Evolutionary conservation across 2,113 vertebrate species (phyloP), one percentile per base, ranked within the genome.

Genomic region (Colaptes auratus): DNA sequence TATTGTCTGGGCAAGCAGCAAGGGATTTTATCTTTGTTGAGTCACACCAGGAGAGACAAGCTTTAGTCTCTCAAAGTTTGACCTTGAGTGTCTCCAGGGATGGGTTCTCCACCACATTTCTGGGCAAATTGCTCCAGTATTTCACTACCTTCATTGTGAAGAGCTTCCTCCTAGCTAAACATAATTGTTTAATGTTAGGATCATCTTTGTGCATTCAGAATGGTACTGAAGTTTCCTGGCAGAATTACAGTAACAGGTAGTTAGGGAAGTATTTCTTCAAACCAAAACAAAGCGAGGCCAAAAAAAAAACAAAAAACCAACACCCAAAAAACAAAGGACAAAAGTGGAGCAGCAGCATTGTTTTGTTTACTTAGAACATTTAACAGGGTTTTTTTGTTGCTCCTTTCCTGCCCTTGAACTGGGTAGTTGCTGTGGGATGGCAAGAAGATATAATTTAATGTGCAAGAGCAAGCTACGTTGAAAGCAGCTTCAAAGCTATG

Each of bases 401-500:
- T 82, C 20, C 42, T 91, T 59, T 75, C 85, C 56, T 83, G n/a
- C 44, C 70, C 59, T 95, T 75, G 55, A 95, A 52, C 71, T 61
- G 20, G 55, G 59, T 96, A 58, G 82, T 63, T 83, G 81, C 58
- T 60, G 69, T 44, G 48, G 66, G 95, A 88, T 92, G 88, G 17
- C 46, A 92, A 39, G 89, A 84, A 93, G 69, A 76, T 89, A 66
- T 89, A 95, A 97, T 97, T 95, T 95, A 91, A 96, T 93, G 66
- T 89, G 71, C 96, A 95, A 66, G 83, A 94, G 28, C 88, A 48
- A 44, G 70, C 63, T 92, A 75, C 52, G 76, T 74, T 94, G 76
- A 77, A 95, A 96, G 92, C 90, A 94, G 82, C 94, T 96, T 96
- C 96, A 96, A 97, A 98, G 82, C 74, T 95, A 78, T 97, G 96